Base-by-base conservation (phyloP, 1,140 invertebrate species). In the Hylaeus anthracinus region DNA sequence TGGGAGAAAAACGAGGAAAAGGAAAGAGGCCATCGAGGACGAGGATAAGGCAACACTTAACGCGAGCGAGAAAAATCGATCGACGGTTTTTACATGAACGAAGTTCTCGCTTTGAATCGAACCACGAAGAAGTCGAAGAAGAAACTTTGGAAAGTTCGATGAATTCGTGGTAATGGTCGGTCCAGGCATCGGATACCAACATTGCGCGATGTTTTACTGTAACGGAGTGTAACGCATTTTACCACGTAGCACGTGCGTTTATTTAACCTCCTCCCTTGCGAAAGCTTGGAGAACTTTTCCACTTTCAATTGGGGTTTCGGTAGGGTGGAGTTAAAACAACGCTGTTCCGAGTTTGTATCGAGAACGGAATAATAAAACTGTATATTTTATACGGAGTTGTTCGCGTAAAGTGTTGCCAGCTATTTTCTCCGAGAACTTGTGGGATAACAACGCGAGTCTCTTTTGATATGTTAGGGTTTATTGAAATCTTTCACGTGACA, bases 71-170 rank as follows among this genome's bases (percentile, higher is more conserved):
- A 43, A 70, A 71, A 78, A 71, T 78, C 75, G 75, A 78, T 61
- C 41, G 37, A 37, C 8, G 12, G 37, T 48, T 69, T 69, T 37
- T 12, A 8, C 41, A 10, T 10, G 37, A 12, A 9, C 41, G 2
- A 77, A 78, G 66, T 78, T 71, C 71, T 71, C 53, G 51, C 65
- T 48, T 69, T 26, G 66, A 77, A 61, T 61, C 66, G 65, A 77
- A 58, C n/a, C 12, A 14, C 5, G 51, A 12, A 4, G 15, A 12
- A 61, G 75, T 72, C 72, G 26, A 2, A 26, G n/a, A 61, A 15
- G 15, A 53, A 72, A 63, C 51, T 72, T 56, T 9, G 3, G 1
- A 1, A 39, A 65, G 70, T 79, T 55, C 51, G 70, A 56, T 73
- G 53, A 51, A 79, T 76, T 69, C 53, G 41, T 10, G 64, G 69